Evolutionary conservation across 2,797 vertebrate species (phyloP).

Genomic region (Podargus strigoides): DNA sequence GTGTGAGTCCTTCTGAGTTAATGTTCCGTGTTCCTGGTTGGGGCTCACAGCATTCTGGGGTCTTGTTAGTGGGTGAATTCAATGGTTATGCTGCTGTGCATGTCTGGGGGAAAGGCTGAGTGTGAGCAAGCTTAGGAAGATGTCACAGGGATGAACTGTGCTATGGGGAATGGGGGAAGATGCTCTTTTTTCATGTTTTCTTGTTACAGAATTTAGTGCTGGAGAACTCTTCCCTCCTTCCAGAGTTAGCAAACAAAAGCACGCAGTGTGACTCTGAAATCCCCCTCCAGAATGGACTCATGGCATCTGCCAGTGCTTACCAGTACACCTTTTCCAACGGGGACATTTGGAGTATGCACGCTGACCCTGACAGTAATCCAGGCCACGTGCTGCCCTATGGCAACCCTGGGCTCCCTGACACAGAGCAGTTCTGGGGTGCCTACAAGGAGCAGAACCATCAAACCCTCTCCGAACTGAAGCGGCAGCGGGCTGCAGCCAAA

Average conservation of each 20-base stretch:
- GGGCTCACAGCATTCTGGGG: neutral
- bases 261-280: conserved; percentile 72
- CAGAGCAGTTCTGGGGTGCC: conserved; percentile 70
- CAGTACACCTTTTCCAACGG: conserved; percentile 76
- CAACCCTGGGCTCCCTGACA: conserved; percentile 49
- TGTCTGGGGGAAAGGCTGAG: neutral
- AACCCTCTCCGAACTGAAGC: conserved; percentile 93
- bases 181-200: neutral
- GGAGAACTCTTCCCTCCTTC: conserved; percentile 77
- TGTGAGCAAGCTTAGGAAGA: neutral
- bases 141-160: neutral
- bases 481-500: conserved; percentile 90
- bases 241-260: conserved; percentile 72
- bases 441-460: conserved; percentile 84
- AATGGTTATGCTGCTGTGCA: neutral
- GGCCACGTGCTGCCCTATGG: conserved; percentile 57
- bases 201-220: conserved; percentile 77
- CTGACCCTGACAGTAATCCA: conserved; percentile 55
- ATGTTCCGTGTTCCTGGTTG: neutral
- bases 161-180: neutral
- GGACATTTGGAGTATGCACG: conserved; percentile 66
- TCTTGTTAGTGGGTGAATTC: neutral
- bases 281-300: conserved; percentile 76
- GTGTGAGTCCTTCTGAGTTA: neutral
- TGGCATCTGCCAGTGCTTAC: conserved; percentile 71